Percentiles rank a stretch among this genome's conserved stretches.
Conservation (phyloP, 2,113 vertebrate species). For the Dicrurus megarhynchus region DNA sequence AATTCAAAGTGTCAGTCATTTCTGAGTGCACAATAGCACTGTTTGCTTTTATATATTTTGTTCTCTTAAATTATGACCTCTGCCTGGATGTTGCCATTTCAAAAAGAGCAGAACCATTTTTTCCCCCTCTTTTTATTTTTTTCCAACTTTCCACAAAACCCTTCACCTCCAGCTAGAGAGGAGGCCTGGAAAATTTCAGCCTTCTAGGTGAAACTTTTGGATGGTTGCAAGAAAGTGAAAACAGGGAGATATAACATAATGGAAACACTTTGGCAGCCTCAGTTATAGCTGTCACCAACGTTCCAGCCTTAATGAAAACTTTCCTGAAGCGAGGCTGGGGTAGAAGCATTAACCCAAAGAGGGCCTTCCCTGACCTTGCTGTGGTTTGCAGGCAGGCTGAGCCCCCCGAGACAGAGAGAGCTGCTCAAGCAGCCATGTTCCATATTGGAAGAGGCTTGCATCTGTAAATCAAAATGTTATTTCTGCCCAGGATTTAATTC, state of each 20-base stretch:
- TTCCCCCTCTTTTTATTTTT: background rate
- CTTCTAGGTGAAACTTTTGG: conserved; percentile 57
- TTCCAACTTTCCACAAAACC: background rate
- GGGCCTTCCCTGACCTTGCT: background rate
- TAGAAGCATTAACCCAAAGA: background rate
- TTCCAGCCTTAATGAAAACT: conserved; percentile 58
- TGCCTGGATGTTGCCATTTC: background rate
- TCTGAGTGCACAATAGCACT: background rate
- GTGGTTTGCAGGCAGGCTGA: background rate
- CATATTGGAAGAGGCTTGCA: background rate
- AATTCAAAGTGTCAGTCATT: background rate
- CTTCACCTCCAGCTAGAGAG: background rate
- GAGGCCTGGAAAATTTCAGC: conserved; percentile 56
- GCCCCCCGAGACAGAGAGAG: fast-evolving
- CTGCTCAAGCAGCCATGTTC: fast-evolving
- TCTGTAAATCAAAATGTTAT: background rate
- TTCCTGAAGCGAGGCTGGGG: conserved; percentile 21
- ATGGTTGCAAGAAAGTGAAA: conserved; percentile 12
- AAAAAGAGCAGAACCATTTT: background rate
- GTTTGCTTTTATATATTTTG: background rate
- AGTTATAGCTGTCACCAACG: background rate
- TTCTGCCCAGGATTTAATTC: background rate
- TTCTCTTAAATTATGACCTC: background rate
- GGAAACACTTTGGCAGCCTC: conserved; percentile 46
- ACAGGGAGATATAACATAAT: conserved; percentile 52